phyloP scores from a whole-genome alignment of 2,797 vertebrate genomes.

The Tapera naevia region DNA sequence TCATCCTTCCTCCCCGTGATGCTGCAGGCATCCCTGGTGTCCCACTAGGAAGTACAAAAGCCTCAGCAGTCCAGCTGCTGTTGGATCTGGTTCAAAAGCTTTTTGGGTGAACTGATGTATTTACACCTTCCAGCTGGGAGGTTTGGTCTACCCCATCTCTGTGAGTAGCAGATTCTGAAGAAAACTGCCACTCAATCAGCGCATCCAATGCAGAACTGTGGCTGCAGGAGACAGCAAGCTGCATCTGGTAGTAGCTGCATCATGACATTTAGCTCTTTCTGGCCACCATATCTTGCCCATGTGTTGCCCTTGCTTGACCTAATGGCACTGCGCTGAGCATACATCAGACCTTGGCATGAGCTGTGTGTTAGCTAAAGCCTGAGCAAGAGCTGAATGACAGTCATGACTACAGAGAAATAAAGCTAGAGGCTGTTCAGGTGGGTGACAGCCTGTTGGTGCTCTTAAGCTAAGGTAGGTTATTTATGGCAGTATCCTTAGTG shows the following conservation, averaged over 20 bases:
- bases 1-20: not conserved
- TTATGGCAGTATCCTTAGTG: not conserved
- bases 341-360: not conserved
- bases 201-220: not conserved
- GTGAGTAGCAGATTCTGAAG: not conserved
- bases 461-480: not conserved
- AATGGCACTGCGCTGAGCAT: not conserved
- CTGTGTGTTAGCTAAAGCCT: not conserved
- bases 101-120: not conserved
- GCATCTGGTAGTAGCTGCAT: not conserved
- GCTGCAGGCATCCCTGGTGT: fast-evolving
- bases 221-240: not conserved
- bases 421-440: not conserved
- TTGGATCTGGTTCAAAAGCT: not conserved
- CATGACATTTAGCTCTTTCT: not conserved
- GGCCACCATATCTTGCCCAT: fast-evolving
- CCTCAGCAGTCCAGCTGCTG: not conserved
- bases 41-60: not conserved
- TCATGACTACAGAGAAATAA: not conserved
- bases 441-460: not conserved
- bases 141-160: not conserved
- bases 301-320: not conserved
- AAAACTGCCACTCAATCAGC: not conserved
- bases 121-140: not conserved
- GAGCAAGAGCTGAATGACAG: not conserved